phyloP scores from a whole-genome alignment of 2,888 invertebrate genomes.

The Drosophila buzzatii region DNA sequence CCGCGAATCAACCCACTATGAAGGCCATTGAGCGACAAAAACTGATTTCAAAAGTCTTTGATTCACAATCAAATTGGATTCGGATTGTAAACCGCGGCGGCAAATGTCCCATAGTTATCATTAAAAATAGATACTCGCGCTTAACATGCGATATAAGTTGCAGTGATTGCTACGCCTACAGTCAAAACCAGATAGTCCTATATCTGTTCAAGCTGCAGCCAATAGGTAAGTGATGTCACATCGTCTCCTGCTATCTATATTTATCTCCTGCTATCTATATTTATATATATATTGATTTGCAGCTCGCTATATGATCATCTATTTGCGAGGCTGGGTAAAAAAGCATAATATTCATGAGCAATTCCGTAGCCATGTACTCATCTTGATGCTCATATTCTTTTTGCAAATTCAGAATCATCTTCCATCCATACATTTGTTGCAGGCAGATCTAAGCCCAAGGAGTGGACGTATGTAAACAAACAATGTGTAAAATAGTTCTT shows the following conservation, averaged over 20 bases:
- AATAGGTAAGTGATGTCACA: slow-evolving; percentile 17
- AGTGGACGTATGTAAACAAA: slow-evolving; percentile 25
- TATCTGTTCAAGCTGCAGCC: slow-evolving; percentile 44
- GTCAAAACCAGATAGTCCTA: slow-evolving; percentile 32
- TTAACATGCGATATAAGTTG: slow-evolving; percentile 34
- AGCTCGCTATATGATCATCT: slow-evolving; percentile 44
- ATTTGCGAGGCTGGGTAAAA: slow-evolving; percentile 20
- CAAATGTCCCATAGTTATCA: slow-evolving; percentile 18
- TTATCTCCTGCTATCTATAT: too few relatives aligned
- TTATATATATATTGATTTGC: background rate
- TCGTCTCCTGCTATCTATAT: too few relatives aligned
- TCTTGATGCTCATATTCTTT: slow-evolving; percentile 39
- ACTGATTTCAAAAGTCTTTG: background rate
- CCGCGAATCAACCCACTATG: fast-evolving
- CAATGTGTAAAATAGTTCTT: background rate
- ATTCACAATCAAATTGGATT: background rate
- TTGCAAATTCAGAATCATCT: slow-evolving; percentile 23
- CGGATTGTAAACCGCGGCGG: fast-evolving
- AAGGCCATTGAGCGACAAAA: fast-evolving
- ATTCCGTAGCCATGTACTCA: slow-evolving; percentile 36
- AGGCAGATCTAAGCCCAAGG: background rate
- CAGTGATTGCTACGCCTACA: background rate
- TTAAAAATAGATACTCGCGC: background rate
- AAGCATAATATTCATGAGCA: fast-evolving
- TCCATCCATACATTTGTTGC: slow-evolving; percentile 24